phyloP scores from a whole-genome alignment of 1,140 invertebrate species.

The Papilio machaon region DNA sequence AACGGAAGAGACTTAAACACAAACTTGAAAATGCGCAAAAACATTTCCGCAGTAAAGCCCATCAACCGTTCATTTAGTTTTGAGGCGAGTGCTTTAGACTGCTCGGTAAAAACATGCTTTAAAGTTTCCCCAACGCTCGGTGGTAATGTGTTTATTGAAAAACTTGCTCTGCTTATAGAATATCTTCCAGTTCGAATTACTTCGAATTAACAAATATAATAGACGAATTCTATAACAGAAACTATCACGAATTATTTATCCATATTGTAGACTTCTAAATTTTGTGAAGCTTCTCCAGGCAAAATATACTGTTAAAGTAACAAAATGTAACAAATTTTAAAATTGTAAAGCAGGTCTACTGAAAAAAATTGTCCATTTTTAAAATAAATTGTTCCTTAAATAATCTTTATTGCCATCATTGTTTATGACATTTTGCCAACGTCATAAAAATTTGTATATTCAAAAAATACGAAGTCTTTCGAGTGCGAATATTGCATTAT shows the following conservation, averaged over 20 bases:
- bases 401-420: constrained; percentile 2
- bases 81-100: constrained; percentile 8
- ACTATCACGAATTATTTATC: not conserved
- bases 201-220: not conserved
- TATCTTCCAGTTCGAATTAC: constrained; percentile 1
- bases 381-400: not conserved
- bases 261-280: not conserved
- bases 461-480: not conserved
- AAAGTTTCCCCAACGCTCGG: constrained; percentile 22
- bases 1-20: not conserved
- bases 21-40: constrained; percentile 23
- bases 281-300: not conserved
- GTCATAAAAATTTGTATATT: not conserved
- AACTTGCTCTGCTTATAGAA: not conserved
- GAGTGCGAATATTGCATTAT: not conserved
- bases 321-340: not conserved
- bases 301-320: not conserved
- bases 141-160: constrained; percentile 25
- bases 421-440: not conserved
- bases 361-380: not conserved
- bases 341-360: not conserved
- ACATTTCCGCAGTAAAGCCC: constrained; percentile 25
- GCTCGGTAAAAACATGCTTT: constrained; percentile 26
- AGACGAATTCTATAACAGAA: not conserved
- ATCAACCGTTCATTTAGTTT: constrained; percentile 28